Base-by-base conservation (phyloP, 64 coral and sea anemone genomes). In the Montipora sp. region DNA sequence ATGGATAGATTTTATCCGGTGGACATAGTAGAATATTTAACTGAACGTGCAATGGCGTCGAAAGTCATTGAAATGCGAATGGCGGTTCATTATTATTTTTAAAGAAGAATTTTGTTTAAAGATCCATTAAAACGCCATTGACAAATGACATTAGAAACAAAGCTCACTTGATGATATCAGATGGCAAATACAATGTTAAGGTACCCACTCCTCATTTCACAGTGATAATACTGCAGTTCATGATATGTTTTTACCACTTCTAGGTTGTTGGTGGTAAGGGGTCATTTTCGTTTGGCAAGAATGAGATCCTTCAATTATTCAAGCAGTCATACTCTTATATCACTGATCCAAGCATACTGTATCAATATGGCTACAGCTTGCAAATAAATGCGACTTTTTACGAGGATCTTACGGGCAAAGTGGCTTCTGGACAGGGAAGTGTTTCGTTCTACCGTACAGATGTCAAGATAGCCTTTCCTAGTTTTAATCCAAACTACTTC, bases 361-460 rank as follows among this genome's bases (percentile, higher is more conserved):
- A 83, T 72, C 3, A 11, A 1, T 79, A 77, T 77, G 46, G 44
- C 7, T 72, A 90, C 27, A 18, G 0, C 5, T 7, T 90, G 7
- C 12, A 13, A 5, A 49, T 95, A 14, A 95, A 95, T 87, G 93
- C 88, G 10, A 90, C 93, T 16, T 80, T 95, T 14, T 51, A 59
- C 3, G 93, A 95, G 18, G 88, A 90, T 22, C 88, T 95, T 20
- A 95, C 93, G 5, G 80, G 59, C 15, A 90, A 90, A 44, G 48
- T 22, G 18, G 78, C 78, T 9, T 77, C 70, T 14, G 81, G 88
- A 3, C 75, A 67, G 50, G 19, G 71, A 19, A 68, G 27, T 21
- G 48, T 95, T 24, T 49, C 48, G 24, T 85, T 95, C 22, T 78
- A 18, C 10, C 7, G 67, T 36, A 88, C 80, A 14, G 81, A 95